phyloP scores from a whole-genome alignment of 1,140 invertebrate species.

The Hypothenemus hampei region DNA sequence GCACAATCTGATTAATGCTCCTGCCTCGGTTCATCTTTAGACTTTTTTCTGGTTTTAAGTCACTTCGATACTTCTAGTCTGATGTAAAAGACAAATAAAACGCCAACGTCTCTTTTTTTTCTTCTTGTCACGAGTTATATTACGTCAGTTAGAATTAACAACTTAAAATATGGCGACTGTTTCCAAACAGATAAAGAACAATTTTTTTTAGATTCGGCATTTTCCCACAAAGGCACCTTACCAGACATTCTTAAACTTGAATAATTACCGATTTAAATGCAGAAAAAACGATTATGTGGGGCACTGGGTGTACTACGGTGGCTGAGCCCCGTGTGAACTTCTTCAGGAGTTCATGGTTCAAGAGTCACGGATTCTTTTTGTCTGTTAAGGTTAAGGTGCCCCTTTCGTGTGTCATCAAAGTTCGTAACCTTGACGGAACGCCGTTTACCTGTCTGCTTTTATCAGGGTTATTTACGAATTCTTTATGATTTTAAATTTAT shows the following conservation, averaged over 20 bases:
- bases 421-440: background rate
- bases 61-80: constrained; percentile 13
- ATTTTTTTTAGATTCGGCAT: too few species aligned
- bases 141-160: too few species aligned
- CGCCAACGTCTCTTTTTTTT: background rate
- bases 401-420: constrained; percentile 12
- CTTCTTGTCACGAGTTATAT: too few species aligned
- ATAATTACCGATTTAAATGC: constrained; percentile 15
- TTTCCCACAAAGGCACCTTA: constrained; percentile 11
- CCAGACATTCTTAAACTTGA: background rate
- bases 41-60: constrained; percentile 21
- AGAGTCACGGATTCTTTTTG: constrained; percentile 6
- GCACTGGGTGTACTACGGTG: constrained; percentile 13
- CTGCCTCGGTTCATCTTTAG: constrained; percentile 9
- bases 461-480: background rate
- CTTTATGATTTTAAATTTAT: too few species aligned
- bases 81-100: constrained; percentile 19
- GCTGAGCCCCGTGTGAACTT: constrained; percentile 16
- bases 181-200: too few species aligned
- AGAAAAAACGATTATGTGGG: constrained; percentile 15
- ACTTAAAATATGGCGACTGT: too few species aligned
- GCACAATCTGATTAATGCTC: constrained; percentile 18
- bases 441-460: background rate
- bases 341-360: constrained; percentile 15
- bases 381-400: constrained; percentile 18